Conservation (phyloP, 1,140 invertebrate species). For the Drosophila setifemur region DNA sequence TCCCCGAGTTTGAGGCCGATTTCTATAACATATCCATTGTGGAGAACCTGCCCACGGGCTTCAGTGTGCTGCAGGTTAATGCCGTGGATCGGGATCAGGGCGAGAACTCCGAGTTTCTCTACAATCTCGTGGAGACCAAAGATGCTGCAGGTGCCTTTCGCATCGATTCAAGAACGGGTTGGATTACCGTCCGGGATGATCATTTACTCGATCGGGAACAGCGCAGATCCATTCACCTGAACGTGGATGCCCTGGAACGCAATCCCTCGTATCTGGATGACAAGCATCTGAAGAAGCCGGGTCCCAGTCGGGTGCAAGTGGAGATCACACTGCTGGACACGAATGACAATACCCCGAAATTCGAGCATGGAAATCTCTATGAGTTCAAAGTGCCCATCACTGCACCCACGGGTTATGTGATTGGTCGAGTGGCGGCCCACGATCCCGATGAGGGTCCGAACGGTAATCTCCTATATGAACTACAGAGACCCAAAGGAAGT, state of each 20-base stretch:
- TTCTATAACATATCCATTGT: slow-evolving; percentile 96
- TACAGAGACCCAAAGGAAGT: slow-evolving; percentile 87
- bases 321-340: slow-evolving; percentile 92
- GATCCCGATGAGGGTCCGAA: slow-evolving; percentile 93
- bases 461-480: slow-evolving; percentile 89
- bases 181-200: slow-evolving; percentile 92
- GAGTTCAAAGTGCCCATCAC: slow-evolving; percentile 88
- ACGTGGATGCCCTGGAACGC: slow-evolving; percentile 89
- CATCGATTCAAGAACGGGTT: slow-evolving; percentile 90
- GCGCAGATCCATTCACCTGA: slow-evolving; percentile 87
- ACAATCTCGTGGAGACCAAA: slow-evolving; percentile 85
- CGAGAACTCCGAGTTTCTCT: slow-evolving; percentile 92
- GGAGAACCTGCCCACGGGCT: slow-evolving; percentile 94
- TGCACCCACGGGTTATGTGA: slow-evolving; percentile 86
- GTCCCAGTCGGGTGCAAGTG: slow-evolving; percentile 86
- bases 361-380: slow-evolving; percentile 91
- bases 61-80: slow-evolving; percentile 91
- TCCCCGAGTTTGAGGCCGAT: slow-evolving; percentile 93
- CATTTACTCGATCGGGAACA: slow-evolving; percentile 90
- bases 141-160: slow-evolving; percentile 90
- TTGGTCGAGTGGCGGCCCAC: slow-evolving; percentile 89
- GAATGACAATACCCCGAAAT: slow-evolving; percentile 94
- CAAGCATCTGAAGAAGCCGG: slow-evolving; percentile 59
- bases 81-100: slow-evolving; percentile 91
- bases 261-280: slow-evolving; percentile 76